These are phyloP conservation scores for Mesorhabditis belari DNA, from an alignment of 2,888 invertebrate genomes.

Conservation along the genomic window DNA sequence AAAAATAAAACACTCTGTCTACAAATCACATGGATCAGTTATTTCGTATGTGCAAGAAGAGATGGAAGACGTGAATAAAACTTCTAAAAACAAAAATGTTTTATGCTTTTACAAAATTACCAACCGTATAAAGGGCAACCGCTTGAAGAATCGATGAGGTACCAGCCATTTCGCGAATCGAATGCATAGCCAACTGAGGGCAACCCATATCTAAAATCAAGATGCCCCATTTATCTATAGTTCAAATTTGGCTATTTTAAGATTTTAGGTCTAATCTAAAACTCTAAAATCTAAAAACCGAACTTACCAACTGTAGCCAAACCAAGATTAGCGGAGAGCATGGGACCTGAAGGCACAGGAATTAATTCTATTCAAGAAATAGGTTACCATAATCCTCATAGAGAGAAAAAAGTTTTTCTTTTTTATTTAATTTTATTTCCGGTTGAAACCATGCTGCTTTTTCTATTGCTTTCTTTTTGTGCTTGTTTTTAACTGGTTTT, in stretches of 20 bases:
- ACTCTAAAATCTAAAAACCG: not conserved
- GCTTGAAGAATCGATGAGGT: constrained; percentile 55
- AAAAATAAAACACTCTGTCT: too few relatives aligned
- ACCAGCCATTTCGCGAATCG: constrained; percentile 58
- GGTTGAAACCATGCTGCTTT: too few relatives aligned
- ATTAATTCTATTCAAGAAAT: too few relatives aligned
- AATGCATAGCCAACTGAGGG: constrained; percentile 60
- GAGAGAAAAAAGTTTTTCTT: too few relatives aligned
- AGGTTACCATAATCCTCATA: too few relatives aligned
- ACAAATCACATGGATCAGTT: too few relatives aligned
- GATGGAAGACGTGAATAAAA: constrained; percentile 19
- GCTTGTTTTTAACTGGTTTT: too few relatives aligned
- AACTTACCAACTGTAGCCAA: constrained; percentile 57
- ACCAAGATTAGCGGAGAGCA: constrained; percentile 57
- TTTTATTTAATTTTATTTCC: too few relatives aligned
- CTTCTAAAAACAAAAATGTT: constrained; percentile 7
- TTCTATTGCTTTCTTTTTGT: too few relatives aligned
- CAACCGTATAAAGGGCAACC: constrained; percentile 55
- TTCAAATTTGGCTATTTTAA: not conserved
- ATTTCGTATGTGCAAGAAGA: constrained; percentile 4
- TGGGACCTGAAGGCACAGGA: too few relatives aligned
- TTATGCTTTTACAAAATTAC: not conserved
- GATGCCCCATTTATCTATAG: not conserved
- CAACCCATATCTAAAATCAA: constrained; percentile 48
- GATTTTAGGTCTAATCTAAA: not conserved